A percentile compares a stretch with the other conserved stretches of the same genome.
These are phyloP conservation scores for Periophthalmus modestus DNA, from an alignment of 2,113 vertebrate species.

Conservation along the genomic window DNA sequence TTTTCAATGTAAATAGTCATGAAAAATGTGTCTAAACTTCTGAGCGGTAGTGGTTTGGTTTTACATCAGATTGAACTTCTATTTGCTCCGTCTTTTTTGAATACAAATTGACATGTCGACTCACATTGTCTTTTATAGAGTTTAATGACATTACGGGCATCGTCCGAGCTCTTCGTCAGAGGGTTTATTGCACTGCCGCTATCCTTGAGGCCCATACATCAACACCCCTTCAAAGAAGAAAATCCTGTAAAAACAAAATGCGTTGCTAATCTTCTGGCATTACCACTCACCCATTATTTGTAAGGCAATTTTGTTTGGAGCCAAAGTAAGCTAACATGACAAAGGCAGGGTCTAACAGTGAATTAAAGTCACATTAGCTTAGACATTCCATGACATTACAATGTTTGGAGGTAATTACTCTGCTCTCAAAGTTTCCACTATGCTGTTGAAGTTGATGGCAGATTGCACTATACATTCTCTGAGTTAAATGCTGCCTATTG, in stretches of 20 bases:
- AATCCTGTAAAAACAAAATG: constrained; percentile 16
- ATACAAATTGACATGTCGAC: not conserved
- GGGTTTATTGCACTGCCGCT: not conserved
- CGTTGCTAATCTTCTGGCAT: constrained; percentile 20
- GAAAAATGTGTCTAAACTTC: not conserved
- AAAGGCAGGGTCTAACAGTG: not conserved
- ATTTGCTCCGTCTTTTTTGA: not conserved
- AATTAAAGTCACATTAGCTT: constrained; percentile 1
- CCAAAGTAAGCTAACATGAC: not conserved
- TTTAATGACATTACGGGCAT: constrained; percentile 33
- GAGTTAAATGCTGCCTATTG: not conserved
- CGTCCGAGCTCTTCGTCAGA: not conserved
- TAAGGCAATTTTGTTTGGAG: constrained; percentile 14
- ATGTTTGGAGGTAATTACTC: constrained; percentile 1
- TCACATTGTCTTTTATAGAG: not conserved
- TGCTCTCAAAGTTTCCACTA: not conserved
- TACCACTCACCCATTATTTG: not conserved
- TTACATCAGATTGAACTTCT: not conserved
- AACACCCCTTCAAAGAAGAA: constrained; percentile 23
- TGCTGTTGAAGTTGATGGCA: not conserved
- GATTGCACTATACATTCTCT: not conserved
- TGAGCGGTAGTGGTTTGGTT: not conserved
- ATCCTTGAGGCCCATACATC: constrained; percentile 19
- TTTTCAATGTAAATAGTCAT: too few relatives aligned
- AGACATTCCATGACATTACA: not conserved